Conservation (phyloP, 2,797 vertebrate species). For the Lithobates sylvaticus region DNA sequence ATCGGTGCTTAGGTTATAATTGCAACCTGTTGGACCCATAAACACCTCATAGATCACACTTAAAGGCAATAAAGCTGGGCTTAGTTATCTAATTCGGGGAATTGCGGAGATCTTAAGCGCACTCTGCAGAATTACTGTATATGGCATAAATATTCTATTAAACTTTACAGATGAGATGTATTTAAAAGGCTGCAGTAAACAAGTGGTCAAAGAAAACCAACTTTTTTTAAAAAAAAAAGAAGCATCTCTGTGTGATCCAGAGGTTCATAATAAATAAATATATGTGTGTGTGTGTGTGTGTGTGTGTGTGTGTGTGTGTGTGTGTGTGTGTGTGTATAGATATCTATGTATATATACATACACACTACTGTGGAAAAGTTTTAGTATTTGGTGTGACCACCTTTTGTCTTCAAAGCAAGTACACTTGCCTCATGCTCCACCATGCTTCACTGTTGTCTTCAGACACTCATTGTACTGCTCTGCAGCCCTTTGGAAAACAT, state of each 20-base stretch:
- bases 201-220: neutral
- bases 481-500: too few species aligned
- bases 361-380: too few species aligned
- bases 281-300: too few species aligned
- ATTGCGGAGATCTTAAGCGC: slow-evolving; percentile 11
- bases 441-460: too few species aligned
- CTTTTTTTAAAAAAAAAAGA: neutral
- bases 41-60: slow-evolving; percentile 37
- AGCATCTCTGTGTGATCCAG: neutral
- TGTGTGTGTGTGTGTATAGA: too few species aligned
- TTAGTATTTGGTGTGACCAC: too few species aligned
- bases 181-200: neutral
- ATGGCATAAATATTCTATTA: slow-evolving; percentile 42
- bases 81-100: slow-evolving; percentile 33
- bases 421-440: too few species aligned
- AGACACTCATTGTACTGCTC: too few species aligned
- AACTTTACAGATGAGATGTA: slow-evolving; percentile 8
- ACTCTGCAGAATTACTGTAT: slow-evolving; percentile 26
- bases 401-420: too few species aligned
- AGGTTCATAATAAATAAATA: neutral
- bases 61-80: neutral
- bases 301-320: too few species aligned
- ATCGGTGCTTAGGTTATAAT: slow-evolving; percentile 49
- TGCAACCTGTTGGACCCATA: slow-evolving; percentile 53
- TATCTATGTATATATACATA: too few species aligned